These are phyloP conservation scores for Bombycilla garrulus DNA, from an alignment of 2,113 vertebrate species.

Conservation along the genomic window DNA sequence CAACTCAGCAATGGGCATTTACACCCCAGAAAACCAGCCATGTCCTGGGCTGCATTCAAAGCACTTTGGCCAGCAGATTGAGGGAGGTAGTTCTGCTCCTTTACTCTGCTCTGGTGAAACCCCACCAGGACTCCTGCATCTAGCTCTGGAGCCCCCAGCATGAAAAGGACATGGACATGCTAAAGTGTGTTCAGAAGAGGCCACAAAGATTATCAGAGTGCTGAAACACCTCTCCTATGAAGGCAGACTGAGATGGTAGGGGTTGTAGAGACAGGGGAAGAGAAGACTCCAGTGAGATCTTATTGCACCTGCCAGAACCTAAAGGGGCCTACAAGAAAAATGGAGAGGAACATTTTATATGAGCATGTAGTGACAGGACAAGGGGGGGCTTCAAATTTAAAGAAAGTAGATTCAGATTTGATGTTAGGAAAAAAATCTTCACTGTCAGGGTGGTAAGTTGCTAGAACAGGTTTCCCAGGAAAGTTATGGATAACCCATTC, in stretches of 20 bases:
- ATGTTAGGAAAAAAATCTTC: not conserved
- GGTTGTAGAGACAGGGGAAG: not conserved
- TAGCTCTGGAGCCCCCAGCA: not conserved
- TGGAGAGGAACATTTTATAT: not conserved
- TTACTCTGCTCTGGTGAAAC: not conserved
- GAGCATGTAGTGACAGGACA: not conserved
- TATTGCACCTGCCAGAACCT: not conserved
- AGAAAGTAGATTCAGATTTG: not conserved
- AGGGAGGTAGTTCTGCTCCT: not conserved
- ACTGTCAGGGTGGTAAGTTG: not conserved
- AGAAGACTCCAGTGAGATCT: not conserved
- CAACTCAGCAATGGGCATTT: accelerated
- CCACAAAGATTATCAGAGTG: too few species aligned
- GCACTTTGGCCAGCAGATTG: not conserved
- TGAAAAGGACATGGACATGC: not conserved
- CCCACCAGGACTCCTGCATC: not conserved
- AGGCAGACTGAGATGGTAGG: not conserved
- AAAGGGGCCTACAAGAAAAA: not conserved
- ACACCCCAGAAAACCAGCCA: not conserved
- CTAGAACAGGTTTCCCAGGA: not conserved
- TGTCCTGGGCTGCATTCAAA: not conserved
- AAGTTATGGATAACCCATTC: too few species aligned
- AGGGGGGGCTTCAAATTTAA: not conserved
- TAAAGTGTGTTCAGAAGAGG: not conserved
- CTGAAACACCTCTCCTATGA: not conserved